Evolutionary conservation across 2,113 vertebrate species (phyloP).

Genomic region (Elanus axillaris): DNA sequence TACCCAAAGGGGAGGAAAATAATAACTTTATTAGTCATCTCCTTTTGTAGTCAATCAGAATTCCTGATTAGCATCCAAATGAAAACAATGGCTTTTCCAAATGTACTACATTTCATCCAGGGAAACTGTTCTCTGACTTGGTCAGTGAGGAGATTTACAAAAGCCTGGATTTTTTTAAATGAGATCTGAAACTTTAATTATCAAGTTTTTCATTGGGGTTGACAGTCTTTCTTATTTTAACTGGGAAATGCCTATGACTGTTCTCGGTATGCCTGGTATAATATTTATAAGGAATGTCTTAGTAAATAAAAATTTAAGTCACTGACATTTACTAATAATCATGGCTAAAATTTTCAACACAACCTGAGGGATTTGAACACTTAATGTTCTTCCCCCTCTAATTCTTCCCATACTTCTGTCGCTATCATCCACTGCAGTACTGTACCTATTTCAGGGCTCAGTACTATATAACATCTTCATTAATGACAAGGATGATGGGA

Average conservation of each 20-base stretch:
- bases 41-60: not conserved
- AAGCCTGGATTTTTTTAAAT: not conserved
- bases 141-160: not conserved
- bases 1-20: not conserved
- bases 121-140: not conserved
- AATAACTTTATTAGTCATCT: not conserved
- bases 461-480: not conserved
- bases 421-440: not conserved
- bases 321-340: not conserved
- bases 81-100: not conserved
- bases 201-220: not conserved
- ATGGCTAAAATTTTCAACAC: not conserved
- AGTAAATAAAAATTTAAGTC: not conserved
- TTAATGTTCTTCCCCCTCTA: not conserved
- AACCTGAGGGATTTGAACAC: not conserved
- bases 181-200: not conserved
- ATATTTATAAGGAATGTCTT: not conserved
- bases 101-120: not conserved
- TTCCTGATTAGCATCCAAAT: not conserved
- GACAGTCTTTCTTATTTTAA: not conserved
- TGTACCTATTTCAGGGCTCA: not conserved
- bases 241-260: not conserved
- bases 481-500: not conserved
- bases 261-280: not conserved
- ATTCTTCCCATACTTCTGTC: not conserved